Percentiles rank a stretch among this genome's conserved stretches.
Conservation (phyloP, 1,140 invertebrate genomes). For the Sminthurinus signatus region DNA sequence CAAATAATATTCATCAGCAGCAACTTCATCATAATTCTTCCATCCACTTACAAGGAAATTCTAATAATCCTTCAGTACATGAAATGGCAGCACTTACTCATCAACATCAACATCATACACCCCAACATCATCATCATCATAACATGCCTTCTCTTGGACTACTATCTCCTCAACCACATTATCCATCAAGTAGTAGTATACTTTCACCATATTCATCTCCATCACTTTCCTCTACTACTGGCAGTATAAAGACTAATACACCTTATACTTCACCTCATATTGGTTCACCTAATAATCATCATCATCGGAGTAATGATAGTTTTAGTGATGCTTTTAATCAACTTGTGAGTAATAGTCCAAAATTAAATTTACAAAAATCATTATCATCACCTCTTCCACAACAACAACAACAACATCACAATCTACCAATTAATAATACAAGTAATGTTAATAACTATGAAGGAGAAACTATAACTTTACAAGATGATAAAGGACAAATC, state of each 20-base stretch:
- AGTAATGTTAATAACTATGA: background rate
- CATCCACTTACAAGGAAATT: too few relatives aligned
- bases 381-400: background rate
- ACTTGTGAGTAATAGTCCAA: background rate
- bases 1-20: too few relatives aligned
- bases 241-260: too few relatives aligned
- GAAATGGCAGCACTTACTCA: too few relatives aligned
- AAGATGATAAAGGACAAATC: conserved; percentile 30
- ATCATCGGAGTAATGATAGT: too few relatives aligned
- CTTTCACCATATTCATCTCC: background rate
- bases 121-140: too few relatives aligned
- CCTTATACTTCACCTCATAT: too few relatives aligned
- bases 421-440: background rate
- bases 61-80: too few relatives aligned
- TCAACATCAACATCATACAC: too few relatives aligned
- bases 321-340: too few relatives aligned
- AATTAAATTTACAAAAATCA: background rate
- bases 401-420: background rate
- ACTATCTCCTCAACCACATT: background rate
- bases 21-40: too few relatives aligned
- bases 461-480: conserved; percentile 16
- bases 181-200: background rate
- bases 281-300: background rate
- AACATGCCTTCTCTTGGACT: background rate
- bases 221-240: too few relatives aligned